These are phyloP conservation scores for Rhorus exstirpatorius DNA, from an alignment of 2,888 invertebrate genomes.

Conservation along the genomic window DNA sequence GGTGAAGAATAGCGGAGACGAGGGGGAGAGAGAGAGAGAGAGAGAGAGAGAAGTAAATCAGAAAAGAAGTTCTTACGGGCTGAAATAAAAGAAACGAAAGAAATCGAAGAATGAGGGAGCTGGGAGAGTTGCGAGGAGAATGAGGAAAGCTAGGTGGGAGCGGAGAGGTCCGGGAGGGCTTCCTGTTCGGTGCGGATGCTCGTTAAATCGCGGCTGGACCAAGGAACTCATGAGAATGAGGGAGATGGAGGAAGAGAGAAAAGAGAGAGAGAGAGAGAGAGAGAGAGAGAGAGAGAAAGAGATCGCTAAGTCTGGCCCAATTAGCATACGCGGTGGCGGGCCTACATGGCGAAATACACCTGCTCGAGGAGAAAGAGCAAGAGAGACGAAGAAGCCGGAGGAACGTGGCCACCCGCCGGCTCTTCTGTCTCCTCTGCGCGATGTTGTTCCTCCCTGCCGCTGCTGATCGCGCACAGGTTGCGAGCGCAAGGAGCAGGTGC, in stretches of 20 bases:
- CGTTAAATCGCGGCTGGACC: constrained; percentile 83
- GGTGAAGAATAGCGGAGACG: too few relatives aligned
- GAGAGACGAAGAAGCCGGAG: constrained; percentile 54
- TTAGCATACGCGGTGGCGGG: constrained; percentile 74
- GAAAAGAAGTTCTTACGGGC: neutral
- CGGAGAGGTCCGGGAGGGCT: constrained; percentile 67
- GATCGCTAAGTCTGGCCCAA: constrained; percentile 82
- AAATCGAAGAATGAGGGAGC: constrained; percentile 27
- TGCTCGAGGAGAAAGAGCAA: constrained; percentile 38
- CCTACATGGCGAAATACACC: constrained; percentile 76
- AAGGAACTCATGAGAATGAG: constrained; percentile 61
- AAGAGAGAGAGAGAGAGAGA: constrained; percentile 71
- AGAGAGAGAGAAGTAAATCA: too few relatives aligned
- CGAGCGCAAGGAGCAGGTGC: constrained; percentile 80
- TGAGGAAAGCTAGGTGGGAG: constrained; percentile 2
- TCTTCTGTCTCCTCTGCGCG: constrained; percentile 55
- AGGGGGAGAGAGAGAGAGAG: neutral
- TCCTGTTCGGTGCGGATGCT: constrained; percentile 79
- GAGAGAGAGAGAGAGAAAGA: constrained; percentile 26
- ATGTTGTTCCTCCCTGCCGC: constrained; percentile 51
- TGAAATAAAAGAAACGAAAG: constrained; percentile 32
- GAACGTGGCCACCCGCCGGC: constrained; percentile 59
- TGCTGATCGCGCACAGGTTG: constrained; percentile 67
- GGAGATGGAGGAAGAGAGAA: constrained; percentile 18
- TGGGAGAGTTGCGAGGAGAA: constrained; percentile 18